These are phyloP conservation scores for Apodemia mormo DNA, from an alignment of 2,888 invertebrate genomes.

Conservation along the genomic window DNA sequence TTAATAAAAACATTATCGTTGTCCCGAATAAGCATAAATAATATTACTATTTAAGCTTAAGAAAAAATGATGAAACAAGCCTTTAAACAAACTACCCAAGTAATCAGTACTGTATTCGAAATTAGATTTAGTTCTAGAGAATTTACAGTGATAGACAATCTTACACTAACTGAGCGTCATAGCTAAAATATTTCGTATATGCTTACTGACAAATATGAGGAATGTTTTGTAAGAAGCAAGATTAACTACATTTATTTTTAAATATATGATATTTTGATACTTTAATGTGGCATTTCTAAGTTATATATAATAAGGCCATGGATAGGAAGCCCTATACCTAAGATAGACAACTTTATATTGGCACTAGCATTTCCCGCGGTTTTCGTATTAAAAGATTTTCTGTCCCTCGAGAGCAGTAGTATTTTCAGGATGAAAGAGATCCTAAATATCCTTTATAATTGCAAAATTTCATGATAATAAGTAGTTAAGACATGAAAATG, in stretches of 20 bases:
- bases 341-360: background rate
- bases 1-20: slow-evolving; percentile 1
- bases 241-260: slow-evolving; percentile 18
- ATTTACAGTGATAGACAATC: slow-evolving; percentile 75
- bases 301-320: background rate
- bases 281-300: background rate
- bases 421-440: no score
- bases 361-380: no score
- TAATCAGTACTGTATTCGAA: slow-evolving; percentile 32
- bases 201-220: slow-evolving; percentile 23
- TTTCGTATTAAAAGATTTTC: no score
- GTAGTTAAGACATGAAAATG: no score
- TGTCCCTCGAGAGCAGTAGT: no score
- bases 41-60: background rate
- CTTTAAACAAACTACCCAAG: background rate
- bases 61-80: background rate
- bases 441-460: no score
- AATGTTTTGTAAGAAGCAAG: slow-evolving; percentile 31
- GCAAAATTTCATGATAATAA: no score
- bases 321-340: background rate
- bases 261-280: background rate
- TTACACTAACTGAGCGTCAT: slow-evolving; percentile 58
- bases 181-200: slow-evolving; percentile 44
- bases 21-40: background rate
- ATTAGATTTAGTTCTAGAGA: slow-evolving; percentile 47